Base-by-base conservation (phyloP, 1,140 invertebrate species). In the Panagrolaimus sp. region DNA sequence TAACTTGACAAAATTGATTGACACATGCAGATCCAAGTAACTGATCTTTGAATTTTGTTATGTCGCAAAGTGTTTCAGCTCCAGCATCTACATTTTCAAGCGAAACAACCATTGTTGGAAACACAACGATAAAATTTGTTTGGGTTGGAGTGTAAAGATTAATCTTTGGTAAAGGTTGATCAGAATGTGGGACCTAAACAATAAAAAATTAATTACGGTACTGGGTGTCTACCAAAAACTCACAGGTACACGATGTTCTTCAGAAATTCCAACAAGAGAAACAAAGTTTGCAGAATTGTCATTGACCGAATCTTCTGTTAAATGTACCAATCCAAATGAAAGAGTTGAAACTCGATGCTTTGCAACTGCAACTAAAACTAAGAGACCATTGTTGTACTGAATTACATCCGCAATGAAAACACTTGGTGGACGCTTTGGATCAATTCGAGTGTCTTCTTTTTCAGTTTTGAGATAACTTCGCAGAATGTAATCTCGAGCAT, bases 21-120 rank as follows among this genome's bases (percentile, higher is more conserved):
- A 58, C 52, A 14, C 52, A 58, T 10, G 52, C 52, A 0, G 52
- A 58, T 0, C 52, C 52, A 10, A 58, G 12, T 12, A 58, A n/a
- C 17, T 58, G 52, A 21, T 58, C 52, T 4, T 21, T 58, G 52
- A 58, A 58, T 21, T 58, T 58, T 58, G 52, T 26, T 1, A 58
- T 58, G 17, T 58, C 52, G 5, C 52, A 58, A 28, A 58, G 32
- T 38, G 32, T 4, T 4, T 38, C 32, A 38, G 32, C 2, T 21
- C 17, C 48, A 9, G 52, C 21, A 26, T 58, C 52, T 1, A 58
- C 28, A 28, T 58, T 58, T 58, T 58, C 52, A 21, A 58, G 17
- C 4, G 52, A 58, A 2, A 58, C 52, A 28, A 58, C 52, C 52
- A 58, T 58, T 12, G 52, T n/a, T 28, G 52, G 52, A 28, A 58